Evolutionary conservation across 2,113 vertebrate genomes (phyloP).

Genomic region (Regulus satrapa): DNA sequence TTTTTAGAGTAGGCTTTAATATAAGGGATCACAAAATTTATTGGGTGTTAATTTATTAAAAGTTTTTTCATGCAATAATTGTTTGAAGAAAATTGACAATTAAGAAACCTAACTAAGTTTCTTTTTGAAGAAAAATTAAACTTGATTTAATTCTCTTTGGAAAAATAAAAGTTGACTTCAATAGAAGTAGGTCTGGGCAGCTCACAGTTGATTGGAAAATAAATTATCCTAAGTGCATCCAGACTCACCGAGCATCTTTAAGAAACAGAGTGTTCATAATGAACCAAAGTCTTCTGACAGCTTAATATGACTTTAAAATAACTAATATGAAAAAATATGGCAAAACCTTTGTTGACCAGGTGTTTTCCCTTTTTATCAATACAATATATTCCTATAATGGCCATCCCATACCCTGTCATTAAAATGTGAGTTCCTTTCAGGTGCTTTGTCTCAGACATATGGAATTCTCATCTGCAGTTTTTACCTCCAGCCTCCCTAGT

Average conservation of each 20-base stretch:
- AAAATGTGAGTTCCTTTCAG: constrained; percentile 45
- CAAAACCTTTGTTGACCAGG: constrained; percentile 44
- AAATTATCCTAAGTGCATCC: constrained; percentile 65
- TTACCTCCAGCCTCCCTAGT: neutral
- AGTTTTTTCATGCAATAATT: neutral
- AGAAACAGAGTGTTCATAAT: constrained; percentile 34
- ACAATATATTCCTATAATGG: constrained; percentile 34
- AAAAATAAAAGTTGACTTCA: constrained; percentile 27
- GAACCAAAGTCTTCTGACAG: constrained; percentile 34
- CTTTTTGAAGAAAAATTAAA: constrained; percentile 45
- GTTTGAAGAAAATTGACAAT: constrained; percentile 51
- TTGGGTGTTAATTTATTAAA: constrained; percentile 38
- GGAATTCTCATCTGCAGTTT: constrained; percentile 47
- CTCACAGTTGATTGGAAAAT: constrained; percentile 51
- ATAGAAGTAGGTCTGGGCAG: constrained; percentile 7
- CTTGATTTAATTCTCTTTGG: constrained; percentile 8
- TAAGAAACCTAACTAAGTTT: constrained; percentile 25
- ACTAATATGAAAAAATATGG: constrained; percentile 2
- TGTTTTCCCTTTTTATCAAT: constrained; percentile 49
- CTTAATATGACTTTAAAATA: constrained; percentile 38
- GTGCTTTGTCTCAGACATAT: constrained; percentile 30
- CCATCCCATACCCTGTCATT: constrained; percentile 31
- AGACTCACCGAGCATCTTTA: constrained; percentile 43
- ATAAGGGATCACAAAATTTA: constrained; percentile 15
- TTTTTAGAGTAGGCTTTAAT: constrained; percentile 17